These are phyloP conservation scores for Patella ulyssiponensis DNA, from an alignment of 2,888 invertebrate genomes.

Conservation along the genomic window DNA sequence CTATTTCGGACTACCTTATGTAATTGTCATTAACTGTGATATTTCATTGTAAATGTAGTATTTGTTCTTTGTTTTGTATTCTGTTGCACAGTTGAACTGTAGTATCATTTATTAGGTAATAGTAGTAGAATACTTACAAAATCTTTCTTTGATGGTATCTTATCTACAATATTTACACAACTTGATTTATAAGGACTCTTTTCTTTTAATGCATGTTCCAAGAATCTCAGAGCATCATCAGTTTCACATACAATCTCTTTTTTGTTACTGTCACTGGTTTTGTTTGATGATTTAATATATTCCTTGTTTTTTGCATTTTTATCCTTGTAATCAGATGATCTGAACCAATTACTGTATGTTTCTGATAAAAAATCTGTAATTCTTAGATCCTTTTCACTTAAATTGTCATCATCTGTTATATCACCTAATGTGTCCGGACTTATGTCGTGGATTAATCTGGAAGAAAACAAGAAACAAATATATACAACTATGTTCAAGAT, in stretches of 20 bases:
- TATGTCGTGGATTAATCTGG: conserved; percentile 56
- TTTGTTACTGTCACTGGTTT: conserved; percentile 3
- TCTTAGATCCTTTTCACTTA: conserved; percentile 20
- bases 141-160: background rate
- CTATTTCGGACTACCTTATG: too few species aligned
- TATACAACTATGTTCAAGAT: background rate
- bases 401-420: conserved; percentile 25
- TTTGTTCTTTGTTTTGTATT: too few species aligned
- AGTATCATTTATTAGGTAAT: too few species aligned
- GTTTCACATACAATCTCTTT: conserved; percentile 18
- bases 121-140: background rate
- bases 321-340: conserved; percentile 27
- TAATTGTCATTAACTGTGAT: too few species aligned
- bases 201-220: conserved; percentile 13
- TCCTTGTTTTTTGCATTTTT: conserved; percentile 40
- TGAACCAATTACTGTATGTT: conserved; percentile 22
- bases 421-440: conserved; percentile 47
- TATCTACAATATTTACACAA: conserved; percentile 1
- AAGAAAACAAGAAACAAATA: conserved; percentile 22
- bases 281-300: conserved; percentile 2
- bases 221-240: conserved; percentile 16
- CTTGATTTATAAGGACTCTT: background rate
- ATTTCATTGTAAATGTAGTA: too few species aligned
- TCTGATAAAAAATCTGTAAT: conserved; percentile 24
- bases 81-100: too few species aligned